Evolutionary conservation across 2,113 vertebrate species (phyloP), one percentile per base, ranked within the genome.

Genomic region (Rhynchomys soricoides): DNA sequence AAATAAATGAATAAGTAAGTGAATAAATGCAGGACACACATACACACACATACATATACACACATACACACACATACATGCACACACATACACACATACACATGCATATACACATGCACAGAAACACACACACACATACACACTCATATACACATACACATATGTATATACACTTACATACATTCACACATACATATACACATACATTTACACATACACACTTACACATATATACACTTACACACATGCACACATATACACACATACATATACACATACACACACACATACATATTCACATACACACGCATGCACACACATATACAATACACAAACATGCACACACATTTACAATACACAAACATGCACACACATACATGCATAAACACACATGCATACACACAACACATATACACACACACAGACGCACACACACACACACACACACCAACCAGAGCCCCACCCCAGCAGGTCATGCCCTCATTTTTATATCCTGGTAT

Each of bases 41-140:
- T 5, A 15, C 73, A 12, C 19, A 16, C 12, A n/a, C n/a, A 40
- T 10, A 40, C 40, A 74, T 13, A 40, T 5, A 24, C 3, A 40
- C 1, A 21, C 7, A 19, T 4, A 40, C 10, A 22, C n/a, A 73
- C 19, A 40, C 10, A 22, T 3, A 22, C 5, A 37, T 0, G 22
- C 3, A 24, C 71, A 70, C 17, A 73, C 4, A 73, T 17, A 45
- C 15, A 13, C 22, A 75, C 43, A 75, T 12, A 29, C 5, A 29
- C 12, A 29, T 12, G 15, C 11, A 45, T 2, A 45, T 2, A 26
- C 21, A 43, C 5, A 15, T 3, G 1, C 1, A n/a, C 16, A 71
- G 6, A 1, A 2, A 71, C 7, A 71, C 3, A 40, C 17, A 78
- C 74, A 48, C 3, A 17, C 0, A 52, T 6, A 19, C 8, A 7